Percentiles rank a stretch among this genome's conserved stretches.
These are phyloP conservation scores for Caenorhabditis angaria DNA, from an alignment of 2,888 invertebrate species.

Conservation along the genomic window DNA sequence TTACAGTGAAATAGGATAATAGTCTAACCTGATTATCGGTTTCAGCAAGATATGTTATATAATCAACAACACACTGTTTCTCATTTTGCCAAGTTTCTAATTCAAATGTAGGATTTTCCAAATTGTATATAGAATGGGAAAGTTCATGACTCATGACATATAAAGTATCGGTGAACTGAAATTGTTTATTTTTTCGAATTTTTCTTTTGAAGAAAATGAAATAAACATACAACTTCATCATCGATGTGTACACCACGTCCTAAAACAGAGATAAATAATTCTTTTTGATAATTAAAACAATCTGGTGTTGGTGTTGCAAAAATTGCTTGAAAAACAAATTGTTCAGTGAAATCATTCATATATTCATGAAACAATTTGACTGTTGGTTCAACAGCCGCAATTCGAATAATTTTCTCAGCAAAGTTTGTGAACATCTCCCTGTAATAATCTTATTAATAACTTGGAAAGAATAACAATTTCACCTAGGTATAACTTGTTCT, in stretches of 20 bases:
- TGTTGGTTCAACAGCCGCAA: conserved; percentile 19
- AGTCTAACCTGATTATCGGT: conserved; percentile 14
- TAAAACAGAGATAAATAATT: conserved; percentile 24
- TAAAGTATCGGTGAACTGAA: conserved; percentile 20
- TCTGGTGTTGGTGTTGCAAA: conserved; percentile 15
- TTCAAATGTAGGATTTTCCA: conserved; percentile 23
- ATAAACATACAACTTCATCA: conserved; percentile 15
- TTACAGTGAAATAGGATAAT: not conserved
- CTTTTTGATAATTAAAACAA: conserved; percentile 33
- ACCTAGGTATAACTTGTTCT: conserved; percentile 16
- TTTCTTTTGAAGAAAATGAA: not conserved
- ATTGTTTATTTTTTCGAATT: not conserved
- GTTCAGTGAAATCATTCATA: conserved; percentile 18
- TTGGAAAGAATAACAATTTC: not conserved
- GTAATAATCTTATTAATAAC: not conserved
- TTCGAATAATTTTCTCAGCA: conserved; percentile 19
- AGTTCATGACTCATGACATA: conserved; percentile 31
- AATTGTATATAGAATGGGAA: conserved; percentile 25
- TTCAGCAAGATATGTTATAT: conserved; percentile 9
- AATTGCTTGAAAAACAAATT: conserved; percentile 32
- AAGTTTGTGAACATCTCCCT: not conserved
- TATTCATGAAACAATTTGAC: conserved; percentile 27
- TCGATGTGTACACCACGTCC: conserved; percentile 10
- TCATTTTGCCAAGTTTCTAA: conserved; percentile 10
- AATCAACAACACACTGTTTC: conserved; percentile 20